A percentile compares a stretch with the other conserved stretches of the same genome.
These are phyloP conservation scores for Strix uralensis DNA, from an alignment of 2,113 vertebrate species.

Conservation along the genomic window DNA sequence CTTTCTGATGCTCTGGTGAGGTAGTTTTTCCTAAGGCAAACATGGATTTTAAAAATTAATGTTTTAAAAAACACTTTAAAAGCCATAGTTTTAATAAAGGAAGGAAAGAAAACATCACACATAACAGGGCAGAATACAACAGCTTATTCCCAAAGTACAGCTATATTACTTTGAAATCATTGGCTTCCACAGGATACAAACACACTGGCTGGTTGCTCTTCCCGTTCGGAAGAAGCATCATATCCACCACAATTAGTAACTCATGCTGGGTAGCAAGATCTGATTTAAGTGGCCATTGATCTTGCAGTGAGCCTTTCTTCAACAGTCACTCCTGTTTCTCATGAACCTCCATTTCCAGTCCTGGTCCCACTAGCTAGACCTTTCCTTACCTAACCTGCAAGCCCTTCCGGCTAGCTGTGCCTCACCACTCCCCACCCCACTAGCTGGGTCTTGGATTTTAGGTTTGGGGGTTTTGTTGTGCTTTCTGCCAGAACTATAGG, in stretches of 20 bases:
- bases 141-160: background rate
- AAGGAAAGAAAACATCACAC: background rate
- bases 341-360: background rate
- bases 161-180: background rate
- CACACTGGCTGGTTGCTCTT: background rate
- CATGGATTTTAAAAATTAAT: background rate
- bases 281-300: background rate
- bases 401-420: background rate
- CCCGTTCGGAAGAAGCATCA: background rate
- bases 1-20: background rate
- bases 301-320: background rate
- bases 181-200: background rate
- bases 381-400: background rate
- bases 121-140: background rate
- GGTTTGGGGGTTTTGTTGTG: background rate
- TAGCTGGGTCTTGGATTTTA: background rate
- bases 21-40: background rate
- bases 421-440: background rate
- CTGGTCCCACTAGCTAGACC: background rate
- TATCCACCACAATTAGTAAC: background rate
- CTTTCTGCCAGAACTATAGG: background rate
- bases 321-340: background rate
- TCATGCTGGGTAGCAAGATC: background rate
- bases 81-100: background rate
- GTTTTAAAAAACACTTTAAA: background rate